Conservation (phyloP, 2,797 vertebrate species). For the Rousettus madagascariensis region DNA sequence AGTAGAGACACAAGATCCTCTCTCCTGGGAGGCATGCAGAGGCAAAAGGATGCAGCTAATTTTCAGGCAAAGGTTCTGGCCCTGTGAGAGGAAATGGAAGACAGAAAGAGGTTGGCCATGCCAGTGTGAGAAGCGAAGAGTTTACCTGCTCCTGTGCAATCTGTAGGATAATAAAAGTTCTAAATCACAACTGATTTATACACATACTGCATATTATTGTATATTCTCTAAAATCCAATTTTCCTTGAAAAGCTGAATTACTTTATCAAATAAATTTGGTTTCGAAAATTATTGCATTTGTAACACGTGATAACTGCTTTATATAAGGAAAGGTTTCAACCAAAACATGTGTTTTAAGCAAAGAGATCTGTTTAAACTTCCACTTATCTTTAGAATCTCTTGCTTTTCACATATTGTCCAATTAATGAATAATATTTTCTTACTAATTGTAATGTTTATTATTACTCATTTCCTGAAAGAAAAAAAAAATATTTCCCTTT, state of each 20-base stretch:
- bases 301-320: constrained; percentile 21
- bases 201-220: fast-evolving
- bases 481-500: neutral
- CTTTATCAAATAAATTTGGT: neutral
- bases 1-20: neutral
- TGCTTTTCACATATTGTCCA: neutral
- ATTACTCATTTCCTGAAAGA: neutral
- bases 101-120: neutral
- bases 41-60: neutral
- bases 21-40: neutral
- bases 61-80: neutral
- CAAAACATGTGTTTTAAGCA: constrained; percentile 25
- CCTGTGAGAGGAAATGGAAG: neutral
- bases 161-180: neutral
- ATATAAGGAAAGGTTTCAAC: neutral
- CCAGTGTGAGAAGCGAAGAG: neutral
- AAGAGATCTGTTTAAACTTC: constrained; percentile 31
- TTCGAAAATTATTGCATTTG: constrained; percentile 51
- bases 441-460: neutral
- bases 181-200: neutral
- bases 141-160: neutral
- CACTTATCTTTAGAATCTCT: constrained; percentile 21
- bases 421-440: neutral
- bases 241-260: constrained; percentile 38
- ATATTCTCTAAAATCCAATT: neutral